Evolutionary conservation across 2,888 invertebrate species (phyloP), one percentile per base, ranked within the genome.

Genomic region (Pyralis farinalis): DNA sequence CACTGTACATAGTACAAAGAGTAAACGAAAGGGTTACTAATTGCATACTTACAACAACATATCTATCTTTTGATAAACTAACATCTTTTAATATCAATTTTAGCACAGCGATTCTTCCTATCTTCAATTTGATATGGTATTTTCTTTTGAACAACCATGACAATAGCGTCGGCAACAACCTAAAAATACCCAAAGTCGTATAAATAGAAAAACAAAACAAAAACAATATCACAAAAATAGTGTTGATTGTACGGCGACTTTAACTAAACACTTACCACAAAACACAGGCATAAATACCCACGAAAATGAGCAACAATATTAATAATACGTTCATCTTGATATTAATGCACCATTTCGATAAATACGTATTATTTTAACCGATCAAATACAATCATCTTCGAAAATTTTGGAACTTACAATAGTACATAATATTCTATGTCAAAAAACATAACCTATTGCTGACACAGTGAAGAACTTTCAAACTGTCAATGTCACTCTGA

Each of bases 61-160:
- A 94, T 38, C 94, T 95, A 89, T 93, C 94, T 80, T 95, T 95
- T 39, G 93, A 92, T 46, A 97, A 90, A 60, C 93, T 92, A 20
- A 96, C 94, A 90, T 97, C 95, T 71, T 93, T 93, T 10, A 97
- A 81, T 58, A 93, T 93, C 38, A 96, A 91, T 65, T 95, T 95
- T 0, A 94, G 94, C 40, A 96, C 87, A n/a, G 93, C 93, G 53
- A 96, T 95, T 52, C 94, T 91, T 8, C 96, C 96, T 47, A 96
- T 95, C 53, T 93, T 93, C 32, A 96, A 89, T 69, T 94, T 92
- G 52, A 96, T 92, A 75, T 93, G 93, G 73, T 93, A 96, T 72
- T 94, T 94, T 58, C 93, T 91, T 73, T 94, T 93, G 54, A 96
- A 93, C 51, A 94, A 83, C 95, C 95, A 96, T 65, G 96, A 93